Conservation (phyloP, 2,797 vertebrate genomes). For the Melanogrammus aeglefinus region DNA sequence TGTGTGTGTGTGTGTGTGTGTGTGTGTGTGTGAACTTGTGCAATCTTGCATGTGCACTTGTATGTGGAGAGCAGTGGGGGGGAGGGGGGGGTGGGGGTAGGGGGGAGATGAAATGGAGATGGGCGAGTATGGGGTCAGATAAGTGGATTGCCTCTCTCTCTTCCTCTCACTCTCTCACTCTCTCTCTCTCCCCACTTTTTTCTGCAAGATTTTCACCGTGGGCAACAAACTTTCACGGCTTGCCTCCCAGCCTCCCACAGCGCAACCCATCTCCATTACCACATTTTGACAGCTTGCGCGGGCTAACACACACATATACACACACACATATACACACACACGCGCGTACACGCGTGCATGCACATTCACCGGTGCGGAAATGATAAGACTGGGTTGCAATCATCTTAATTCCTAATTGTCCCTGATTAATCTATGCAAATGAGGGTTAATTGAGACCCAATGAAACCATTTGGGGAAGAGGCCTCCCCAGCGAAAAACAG, state of each 20-base stretch:
- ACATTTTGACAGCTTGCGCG: conserved; percentile 3
- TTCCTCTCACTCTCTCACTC: no score
- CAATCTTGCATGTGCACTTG: no score
- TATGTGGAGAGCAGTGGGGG: background rate
- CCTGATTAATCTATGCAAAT: conserved; percentile 72
- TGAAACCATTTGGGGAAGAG: conserved; percentile 56
- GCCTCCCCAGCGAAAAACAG: conserved; percentile 45
- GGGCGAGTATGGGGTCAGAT: background rate
- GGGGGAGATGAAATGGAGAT: background rate
- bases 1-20: no score
- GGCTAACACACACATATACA: no score
- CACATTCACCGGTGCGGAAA: conserved; percentile 9
- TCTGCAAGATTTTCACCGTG: background rate
- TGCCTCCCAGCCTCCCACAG: conserved; percentile 16
- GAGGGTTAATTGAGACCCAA: conserved; percentile 68
- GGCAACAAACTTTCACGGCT: conserved; percentile 13
- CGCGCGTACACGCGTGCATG: background rate
- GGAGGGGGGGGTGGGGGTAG: background rate
- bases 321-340: conserved; percentile 1
- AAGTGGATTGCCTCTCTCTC: background rate
- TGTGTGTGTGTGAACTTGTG: no score
- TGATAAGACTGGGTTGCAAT: conserved; percentile 47
- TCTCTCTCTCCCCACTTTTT: conserved; percentile 28
- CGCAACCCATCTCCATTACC: conserved; percentile 18
- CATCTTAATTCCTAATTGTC: conserved; percentile 68